Evolutionary conservation across 2,797 vertebrate genomes (phyloP).

Genomic region (Sebastes kiyomatsui): DNA sequence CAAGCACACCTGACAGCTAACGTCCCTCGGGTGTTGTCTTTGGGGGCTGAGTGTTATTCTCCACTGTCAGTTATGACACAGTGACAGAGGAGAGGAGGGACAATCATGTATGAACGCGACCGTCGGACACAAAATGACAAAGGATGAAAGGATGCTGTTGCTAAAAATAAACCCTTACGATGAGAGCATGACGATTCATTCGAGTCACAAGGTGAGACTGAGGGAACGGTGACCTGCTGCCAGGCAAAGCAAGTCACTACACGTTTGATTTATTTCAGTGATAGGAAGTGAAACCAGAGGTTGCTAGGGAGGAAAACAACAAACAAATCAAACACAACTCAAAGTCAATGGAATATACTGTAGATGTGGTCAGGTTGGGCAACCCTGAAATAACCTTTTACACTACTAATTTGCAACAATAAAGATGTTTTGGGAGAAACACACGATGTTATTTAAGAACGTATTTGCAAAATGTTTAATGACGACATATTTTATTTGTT

Average conservation of each 20-base stretch:
- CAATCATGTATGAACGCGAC: not conserved
- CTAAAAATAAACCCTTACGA: constrained; percentile 55
- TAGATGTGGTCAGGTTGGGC: not conserved
- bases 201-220: constrained; percentile 34
- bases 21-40: constrained; percentile 56
- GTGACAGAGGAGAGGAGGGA: constrained; percentile 28
- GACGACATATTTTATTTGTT: not conserved
- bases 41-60: constrained; percentile 47
- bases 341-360: not conserved
- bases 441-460: not conserved
- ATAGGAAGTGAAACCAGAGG: not conserved
- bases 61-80: constrained; percentile 35
- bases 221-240: not conserved
- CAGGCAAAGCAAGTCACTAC: not conserved
- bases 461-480: not conserved
- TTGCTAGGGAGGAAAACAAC: no score
- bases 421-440: no score
- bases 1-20: constrained; percentile 39
- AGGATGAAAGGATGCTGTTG: not conserved
- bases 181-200: not conserved
- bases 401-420: no score
- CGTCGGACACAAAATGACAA: constrained; percentile 29
- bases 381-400: no score
- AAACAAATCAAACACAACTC: not conserved
- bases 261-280: not conserved